Evolutionary conservation across 2,113 vertebrate species (phyloP).

Genomic region (Alosa alosa): DNA sequence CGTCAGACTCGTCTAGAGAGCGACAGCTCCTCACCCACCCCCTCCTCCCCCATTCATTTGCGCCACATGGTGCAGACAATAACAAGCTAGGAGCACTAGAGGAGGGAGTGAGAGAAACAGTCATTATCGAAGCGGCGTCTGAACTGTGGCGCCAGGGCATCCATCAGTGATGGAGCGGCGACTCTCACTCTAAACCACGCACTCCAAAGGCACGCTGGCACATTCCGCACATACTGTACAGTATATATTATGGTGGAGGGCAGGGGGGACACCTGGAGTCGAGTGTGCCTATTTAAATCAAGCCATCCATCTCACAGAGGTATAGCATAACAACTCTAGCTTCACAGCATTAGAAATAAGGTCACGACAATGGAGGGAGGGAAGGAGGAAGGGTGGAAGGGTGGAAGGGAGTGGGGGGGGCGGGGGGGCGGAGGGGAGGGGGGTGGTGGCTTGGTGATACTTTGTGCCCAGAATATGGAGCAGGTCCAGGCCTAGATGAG

Average conservation of each 20-base stretch:
- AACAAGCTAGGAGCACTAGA: background rate
- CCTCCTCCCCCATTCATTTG: background rate
- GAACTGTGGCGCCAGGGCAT: too few species aligned
- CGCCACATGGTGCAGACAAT: background rate
- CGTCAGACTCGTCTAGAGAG: background rate
- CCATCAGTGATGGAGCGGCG: too few species aligned
- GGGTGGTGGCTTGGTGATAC: too few species aligned
- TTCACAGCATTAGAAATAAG: background rate
- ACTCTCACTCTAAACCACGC: too few species aligned
- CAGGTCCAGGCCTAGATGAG: background rate
- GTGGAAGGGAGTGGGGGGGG: too few species aligned
- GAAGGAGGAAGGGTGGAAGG: too few species aligned
- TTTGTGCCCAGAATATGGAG: background rate
- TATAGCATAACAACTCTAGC: background rate
- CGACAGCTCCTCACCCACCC: background rate
- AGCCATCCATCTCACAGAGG: background rate
- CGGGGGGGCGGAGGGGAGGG: too few species aligned
- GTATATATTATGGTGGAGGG: too few species aligned
- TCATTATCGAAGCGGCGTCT: background rate
- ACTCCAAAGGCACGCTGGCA: too few species aligned
- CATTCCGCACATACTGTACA: too few species aligned
- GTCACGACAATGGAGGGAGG: background rate
- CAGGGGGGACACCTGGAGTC: background rate
- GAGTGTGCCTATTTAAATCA: background rate
- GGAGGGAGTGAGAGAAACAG: background rate